Evolutionary conservation across 2,888 invertebrate species (phyloP).

Genomic region (Osedax fenrisi): DNA sequence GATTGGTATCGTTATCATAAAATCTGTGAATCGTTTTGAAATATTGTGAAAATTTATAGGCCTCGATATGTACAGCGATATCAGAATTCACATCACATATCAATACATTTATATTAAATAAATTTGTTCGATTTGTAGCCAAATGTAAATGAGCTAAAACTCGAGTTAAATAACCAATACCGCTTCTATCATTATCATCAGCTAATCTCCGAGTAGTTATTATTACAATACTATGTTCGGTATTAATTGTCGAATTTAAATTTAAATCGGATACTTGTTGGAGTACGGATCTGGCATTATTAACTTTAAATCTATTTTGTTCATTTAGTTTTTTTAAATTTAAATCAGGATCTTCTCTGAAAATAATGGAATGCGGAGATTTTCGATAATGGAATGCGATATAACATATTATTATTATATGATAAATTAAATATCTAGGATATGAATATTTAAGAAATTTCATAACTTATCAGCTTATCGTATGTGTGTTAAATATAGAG

Average conservation of each 20-base stretch:
- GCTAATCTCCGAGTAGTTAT: neutral
- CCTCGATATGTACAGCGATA: neutral
- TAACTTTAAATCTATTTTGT: neutral
- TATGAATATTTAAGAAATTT: neutral
- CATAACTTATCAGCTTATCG: too few species aligned
- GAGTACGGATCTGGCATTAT: neutral
- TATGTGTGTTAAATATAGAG: too few species aligned
- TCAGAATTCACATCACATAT: neutral
- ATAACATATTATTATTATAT: neutral
- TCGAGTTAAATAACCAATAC: neutral
- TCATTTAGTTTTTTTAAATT: neutral
- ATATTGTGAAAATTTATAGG: neutral
- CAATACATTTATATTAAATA: neutral
- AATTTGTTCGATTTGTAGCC: neutral
- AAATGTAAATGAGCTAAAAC: neutral
- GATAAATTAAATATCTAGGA: neutral
- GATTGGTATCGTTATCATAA: neutral
- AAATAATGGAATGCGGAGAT: neutral
- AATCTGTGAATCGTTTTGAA: neutral
- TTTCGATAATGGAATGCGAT: neutral
- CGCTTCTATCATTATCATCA: neutral
- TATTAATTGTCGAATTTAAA: neutral
- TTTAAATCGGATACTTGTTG: neutral
- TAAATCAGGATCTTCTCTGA: neutral
- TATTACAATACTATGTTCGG: neutral